Evolutionary conservation across 1,140 invertebrate species (phyloP), one percentile per base, ranked within the genome.

Genomic region (Zaprionus ornatus): DNA sequence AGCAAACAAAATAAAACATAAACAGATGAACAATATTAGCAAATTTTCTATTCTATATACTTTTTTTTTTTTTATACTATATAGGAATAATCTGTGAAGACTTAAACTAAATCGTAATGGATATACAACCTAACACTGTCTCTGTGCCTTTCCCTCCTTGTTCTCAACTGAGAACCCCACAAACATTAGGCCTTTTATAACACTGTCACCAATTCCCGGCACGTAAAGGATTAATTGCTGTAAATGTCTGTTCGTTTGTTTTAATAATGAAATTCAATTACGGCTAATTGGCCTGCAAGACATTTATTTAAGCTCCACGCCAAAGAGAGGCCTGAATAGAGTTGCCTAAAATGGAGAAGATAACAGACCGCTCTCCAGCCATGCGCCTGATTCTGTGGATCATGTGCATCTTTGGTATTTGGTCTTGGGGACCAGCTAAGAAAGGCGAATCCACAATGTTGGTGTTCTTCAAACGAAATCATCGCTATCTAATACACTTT

Each of bases 341-440:
- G 60, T n/a, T 21, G 9, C 25, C 13, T 21, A n/a, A 37, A 67
- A 88, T 84, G 80, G 68, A 74, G 7, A 59, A 1, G 19, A 19
- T 37, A 29, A 32, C 52, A 52, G 62, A 90, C 68, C 78, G 85
- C 6, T 77, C 75, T 1, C 55, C 50, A 3, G 48, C 78, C 7
- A 80, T 79, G 40, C 60, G 73, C 21, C 48, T 74, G 10, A 70
- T 91, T 50, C 54, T 91, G 0, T 40, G 65, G 63, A 45, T 90
- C 35, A 81, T 90, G 74, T 75, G 71, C 52, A 21, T 80, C 10
- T 75, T 82, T 29, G 90, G 90, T 27, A 57, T 90, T 15, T 91
- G 90, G 90, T 77, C 83, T n/a, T 88, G 83, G 76, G 48, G 78
- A 0, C 4, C 74, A 1, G 9, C 15, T 1, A 27, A 6, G 1